Percentiles rank a stretch among this genome's conserved stretches.
Conservation (phyloP, 2,113 vertebrate genomes). For the Camelus bactrianus region DNA sequence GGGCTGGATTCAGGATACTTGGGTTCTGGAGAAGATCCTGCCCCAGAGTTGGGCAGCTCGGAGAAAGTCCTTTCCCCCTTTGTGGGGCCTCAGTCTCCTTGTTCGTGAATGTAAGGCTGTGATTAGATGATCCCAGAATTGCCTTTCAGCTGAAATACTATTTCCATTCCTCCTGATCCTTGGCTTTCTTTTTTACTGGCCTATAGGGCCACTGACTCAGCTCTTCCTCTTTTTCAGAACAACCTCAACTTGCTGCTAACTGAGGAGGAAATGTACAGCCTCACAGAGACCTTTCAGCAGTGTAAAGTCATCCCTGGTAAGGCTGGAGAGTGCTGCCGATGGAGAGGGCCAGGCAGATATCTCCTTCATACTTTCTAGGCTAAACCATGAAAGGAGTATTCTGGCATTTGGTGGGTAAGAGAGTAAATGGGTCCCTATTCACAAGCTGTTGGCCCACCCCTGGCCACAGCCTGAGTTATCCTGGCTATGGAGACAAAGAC, state of each 20-base stretch:
- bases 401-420: not conserved
- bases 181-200: not conserved
- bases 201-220: not conserved
- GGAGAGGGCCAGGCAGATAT: not conserved
- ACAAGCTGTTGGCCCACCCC: not conserved
- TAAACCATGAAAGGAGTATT: not conserved
- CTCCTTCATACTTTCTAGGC: not conserved
- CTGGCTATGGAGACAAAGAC: not conserved
- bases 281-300: conserved; percentile 93
- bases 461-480: not conserved
- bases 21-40: not conserved
- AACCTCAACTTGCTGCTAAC: conserved; percentile 97
- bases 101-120: not conserved
- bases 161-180: not conserved
- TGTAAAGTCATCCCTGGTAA: conserved; percentile 97
- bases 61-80: not conserved
- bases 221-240: conserved; percentile 87
- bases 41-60: not conserved
- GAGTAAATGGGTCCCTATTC: not conserved
- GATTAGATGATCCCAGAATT: not conserved
- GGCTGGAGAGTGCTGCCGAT: not conserved
- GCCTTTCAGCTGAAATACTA: not conserved
- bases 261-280: conserved; percentile 97
- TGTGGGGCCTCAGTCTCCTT: not conserved
- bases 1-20: not conserved